These are phyloP conservation scores for Liposcelis brunnea DNA, from an alignment of 2,888 invertebrate genomes.

Conservation along the genomic window DNA sequence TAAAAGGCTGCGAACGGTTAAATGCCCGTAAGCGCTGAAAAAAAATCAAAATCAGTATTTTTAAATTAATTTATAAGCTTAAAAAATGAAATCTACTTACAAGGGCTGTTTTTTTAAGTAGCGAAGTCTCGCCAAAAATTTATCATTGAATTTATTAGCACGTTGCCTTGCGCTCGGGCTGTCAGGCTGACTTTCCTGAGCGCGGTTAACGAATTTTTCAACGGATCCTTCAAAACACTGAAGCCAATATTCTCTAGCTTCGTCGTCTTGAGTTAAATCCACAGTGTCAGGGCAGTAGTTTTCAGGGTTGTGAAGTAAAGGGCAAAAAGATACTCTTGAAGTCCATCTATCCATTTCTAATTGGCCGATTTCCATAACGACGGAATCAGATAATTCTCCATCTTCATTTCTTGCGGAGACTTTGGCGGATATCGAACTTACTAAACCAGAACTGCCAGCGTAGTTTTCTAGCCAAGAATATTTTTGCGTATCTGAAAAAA, in stretches of 20 bases:
- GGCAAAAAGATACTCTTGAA: conserved; percentile 40
- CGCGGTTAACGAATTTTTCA: conserved; percentile 68
- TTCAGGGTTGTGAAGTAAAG: conserved; percentile 56
- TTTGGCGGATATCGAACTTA: conserved; percentile 29
- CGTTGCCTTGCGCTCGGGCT: conserved; percentile 58
- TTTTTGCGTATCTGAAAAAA: conserved; percentile 28
- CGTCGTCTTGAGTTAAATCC: conserved; percentile 67
- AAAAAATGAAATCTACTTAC: conserved; percentile 34
- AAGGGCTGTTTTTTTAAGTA: conserved; percentile 60
- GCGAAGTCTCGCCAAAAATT: conserved; percentile 62
- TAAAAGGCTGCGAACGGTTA: conserved; percentile 76
- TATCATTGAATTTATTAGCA: conserved; percentile 64
- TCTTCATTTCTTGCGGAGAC: conserved; percentile 14
- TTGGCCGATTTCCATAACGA: conserved; percentile 27
- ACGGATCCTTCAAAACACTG: conserved; percentile 75
- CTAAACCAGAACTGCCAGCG: conserved; percentile 43
- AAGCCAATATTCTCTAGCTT: conserved; percentile 81
- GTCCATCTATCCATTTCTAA: conserved; percentile 37
- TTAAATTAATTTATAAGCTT: conserved; percentile 17
- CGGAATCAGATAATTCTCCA: conserved; percentile 22
- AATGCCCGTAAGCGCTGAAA: conserved; percentile 51
- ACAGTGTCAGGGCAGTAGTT: conserved; percentile 83
- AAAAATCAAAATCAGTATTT: conserved; percentile 9
- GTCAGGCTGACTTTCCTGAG: conserved; percentile 57
- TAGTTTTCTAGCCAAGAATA: conserved; percentile 52